Conservation (phyloP, 2,888 invertebrate genomes). For the Volucella inanis region DNA sequence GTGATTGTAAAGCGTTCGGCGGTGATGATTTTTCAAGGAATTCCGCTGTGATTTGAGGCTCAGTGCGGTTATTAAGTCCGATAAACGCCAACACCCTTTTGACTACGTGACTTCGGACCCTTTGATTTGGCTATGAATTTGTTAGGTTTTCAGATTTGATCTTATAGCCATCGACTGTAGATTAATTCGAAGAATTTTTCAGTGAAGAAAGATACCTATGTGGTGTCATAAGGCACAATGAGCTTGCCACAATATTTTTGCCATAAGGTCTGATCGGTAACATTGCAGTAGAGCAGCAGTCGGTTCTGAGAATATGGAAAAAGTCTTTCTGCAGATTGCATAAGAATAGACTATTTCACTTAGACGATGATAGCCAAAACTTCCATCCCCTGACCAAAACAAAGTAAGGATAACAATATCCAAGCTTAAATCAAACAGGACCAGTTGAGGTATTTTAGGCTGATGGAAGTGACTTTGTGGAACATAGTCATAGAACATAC, state of each 20-base stretch:
- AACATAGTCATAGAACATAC: too few relatives aligned
- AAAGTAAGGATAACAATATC: too few relatives aligned
- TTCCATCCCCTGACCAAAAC: too few relatives aligned
- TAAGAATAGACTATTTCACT: too few relatives aligned
- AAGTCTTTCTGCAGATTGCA: too few relatives aligned
- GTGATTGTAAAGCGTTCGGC: conserved; percentile 53
- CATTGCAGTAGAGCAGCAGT: too few relatives aligned
- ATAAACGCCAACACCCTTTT: conserved; percentile 60
- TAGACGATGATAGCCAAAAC: too few relatives aligned
- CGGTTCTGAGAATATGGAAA: too few relatives aligned
- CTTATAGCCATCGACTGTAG: conserved; percentile 70
- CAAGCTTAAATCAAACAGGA: too few relatives aligned
- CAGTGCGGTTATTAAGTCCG: conserved; percentile 67
- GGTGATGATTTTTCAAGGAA: conserved; percentile 57
- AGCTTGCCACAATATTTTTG: conserved; percentile 74
- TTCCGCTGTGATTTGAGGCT: conserved; percentile 55
- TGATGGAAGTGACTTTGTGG: too few relatives aligned
- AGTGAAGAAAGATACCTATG: conserved; percentile 76
- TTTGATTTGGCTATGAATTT: conserved; percentile 74
- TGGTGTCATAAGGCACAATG: conserved; percentile 57
- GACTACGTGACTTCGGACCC: conserved; percentile 67
- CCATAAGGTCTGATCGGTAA: conserved; percentile 61
- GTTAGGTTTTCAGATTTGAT: conserved; percentile 72
- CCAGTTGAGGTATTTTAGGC: too few relatives aligned
- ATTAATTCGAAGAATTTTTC: conserved; percentile 76